These are phyloP conservation scores for Heliangelus exortis DNA, from an alignment of 2,797 vertebrate genomes.

Conservation along the genomic window DNA sequence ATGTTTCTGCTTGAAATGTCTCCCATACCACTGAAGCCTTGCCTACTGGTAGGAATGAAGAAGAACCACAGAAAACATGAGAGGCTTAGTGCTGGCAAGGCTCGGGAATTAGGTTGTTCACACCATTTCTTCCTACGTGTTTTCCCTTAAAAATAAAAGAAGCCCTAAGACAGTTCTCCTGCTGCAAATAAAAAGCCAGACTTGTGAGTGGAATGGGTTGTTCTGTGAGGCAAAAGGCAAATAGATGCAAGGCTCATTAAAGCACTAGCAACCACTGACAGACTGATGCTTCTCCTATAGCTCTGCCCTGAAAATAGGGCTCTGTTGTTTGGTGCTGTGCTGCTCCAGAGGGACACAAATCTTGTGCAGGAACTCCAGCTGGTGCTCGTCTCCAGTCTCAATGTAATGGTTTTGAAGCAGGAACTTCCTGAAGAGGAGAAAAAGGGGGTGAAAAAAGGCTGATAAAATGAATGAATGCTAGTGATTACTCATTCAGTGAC, in stretches of 20 bases:
- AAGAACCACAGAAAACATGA: neutral
- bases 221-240: neutral
- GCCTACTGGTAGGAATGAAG: neutral
- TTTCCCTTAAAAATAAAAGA: neutral
- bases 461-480: neutral
- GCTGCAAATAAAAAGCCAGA: neutral
- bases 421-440: neutral
- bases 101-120: neutral
- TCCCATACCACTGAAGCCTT: neutral
- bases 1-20: neutral
- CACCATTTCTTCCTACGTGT: neutral
- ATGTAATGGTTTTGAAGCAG: neutral
- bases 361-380: neutral
- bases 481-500: neutral
- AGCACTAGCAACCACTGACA: neutral
- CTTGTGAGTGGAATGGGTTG: neutral
- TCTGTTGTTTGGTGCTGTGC: neutral
- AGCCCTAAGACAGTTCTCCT: neutral
- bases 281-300: neutral
- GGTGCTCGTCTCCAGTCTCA: neutral
- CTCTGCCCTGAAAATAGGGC: neutral
- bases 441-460: neutral
- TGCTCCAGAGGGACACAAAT: neutral
- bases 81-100: neutral
- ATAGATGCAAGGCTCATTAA: neutral